phyloP scores from a whole-genome alignment of 2,888 invertebrate genomes.

The Pterostichus madidus region DNA sequence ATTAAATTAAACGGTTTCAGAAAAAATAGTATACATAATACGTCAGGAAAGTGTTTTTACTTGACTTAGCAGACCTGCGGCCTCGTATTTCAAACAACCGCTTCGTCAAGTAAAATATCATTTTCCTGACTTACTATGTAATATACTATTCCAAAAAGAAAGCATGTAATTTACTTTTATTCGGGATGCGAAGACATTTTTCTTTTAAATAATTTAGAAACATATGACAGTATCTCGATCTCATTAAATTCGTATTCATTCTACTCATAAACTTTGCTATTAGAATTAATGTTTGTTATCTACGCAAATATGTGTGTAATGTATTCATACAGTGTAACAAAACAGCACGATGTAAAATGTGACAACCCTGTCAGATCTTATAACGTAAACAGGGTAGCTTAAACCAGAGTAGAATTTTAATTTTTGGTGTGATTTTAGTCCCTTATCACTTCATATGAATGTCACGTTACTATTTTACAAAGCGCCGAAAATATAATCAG shows the following conservation, averaged over 20 bases:
- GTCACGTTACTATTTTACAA: background rate
- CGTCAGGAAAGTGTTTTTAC: no score
- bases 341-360: background rate
- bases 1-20: no score
- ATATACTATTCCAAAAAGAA: background rate
- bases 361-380: background rate
- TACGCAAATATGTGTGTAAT: no score
- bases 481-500: background rate
- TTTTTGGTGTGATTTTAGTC: background rate
- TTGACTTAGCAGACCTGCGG: no score
- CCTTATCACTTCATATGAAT: constrained; percentile 15
- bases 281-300: background rate
- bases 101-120: background rate
- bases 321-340: no score
- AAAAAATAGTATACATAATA: no score
- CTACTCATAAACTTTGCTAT: background rate
- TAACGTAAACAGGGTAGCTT: background rate
- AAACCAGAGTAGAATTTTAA: background rate
- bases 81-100: no score
- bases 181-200: no score
- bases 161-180: background rate
- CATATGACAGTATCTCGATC: no score
- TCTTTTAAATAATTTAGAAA: no score
- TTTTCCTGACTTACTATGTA: no score
- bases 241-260: no score